Evolutionary conservation across 2,113 vertebrate species (phyloP).

Genomic region (Picathartes gymnocephalus): DNA sequence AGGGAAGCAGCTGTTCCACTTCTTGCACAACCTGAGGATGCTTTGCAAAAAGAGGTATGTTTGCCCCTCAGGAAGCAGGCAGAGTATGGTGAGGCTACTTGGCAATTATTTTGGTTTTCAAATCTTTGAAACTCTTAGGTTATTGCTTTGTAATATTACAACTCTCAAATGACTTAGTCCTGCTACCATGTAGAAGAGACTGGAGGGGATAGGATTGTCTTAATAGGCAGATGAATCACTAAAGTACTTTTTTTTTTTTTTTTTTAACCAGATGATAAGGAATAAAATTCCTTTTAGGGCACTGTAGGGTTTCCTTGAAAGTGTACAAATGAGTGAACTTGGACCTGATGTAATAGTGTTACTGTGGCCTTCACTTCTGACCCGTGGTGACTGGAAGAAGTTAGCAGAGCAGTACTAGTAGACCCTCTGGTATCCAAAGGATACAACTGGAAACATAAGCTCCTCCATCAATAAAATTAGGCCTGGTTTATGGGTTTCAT

Average conservation of each 20-base stretch:
- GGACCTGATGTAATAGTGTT: not conserved
- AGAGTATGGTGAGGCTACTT: not conserved
- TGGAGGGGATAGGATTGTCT: not conserved
- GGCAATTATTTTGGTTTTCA: not conserved
- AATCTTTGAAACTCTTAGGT: not conserved
- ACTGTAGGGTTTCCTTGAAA: not conserved
- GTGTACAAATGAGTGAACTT: not conserved
- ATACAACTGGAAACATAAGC: not conserved
- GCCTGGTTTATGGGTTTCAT: not conserved
- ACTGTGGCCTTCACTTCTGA: not conserved
- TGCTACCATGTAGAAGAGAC: not conserved
- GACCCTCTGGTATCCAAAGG: not conserved
- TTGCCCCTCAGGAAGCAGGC: not conserved
- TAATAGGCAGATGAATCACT: not conserved
- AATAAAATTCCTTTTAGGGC: not conserved
- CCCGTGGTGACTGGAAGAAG: not conserved
- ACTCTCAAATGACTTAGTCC: not conserved
- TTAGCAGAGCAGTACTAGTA: not conserved
- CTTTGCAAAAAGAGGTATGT: conserved; percentile 56
- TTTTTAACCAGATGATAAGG: not conserved
- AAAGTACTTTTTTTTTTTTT: not conserved
- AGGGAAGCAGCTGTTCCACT: not conserved
- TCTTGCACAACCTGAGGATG: not conserved
- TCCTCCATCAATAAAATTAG: not conserved
- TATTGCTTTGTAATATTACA: not conserved